phyloP scores from a whole-genome alignment of 2,888 invertebrate species.

The Yponomeuta cagnagella region DNA sequence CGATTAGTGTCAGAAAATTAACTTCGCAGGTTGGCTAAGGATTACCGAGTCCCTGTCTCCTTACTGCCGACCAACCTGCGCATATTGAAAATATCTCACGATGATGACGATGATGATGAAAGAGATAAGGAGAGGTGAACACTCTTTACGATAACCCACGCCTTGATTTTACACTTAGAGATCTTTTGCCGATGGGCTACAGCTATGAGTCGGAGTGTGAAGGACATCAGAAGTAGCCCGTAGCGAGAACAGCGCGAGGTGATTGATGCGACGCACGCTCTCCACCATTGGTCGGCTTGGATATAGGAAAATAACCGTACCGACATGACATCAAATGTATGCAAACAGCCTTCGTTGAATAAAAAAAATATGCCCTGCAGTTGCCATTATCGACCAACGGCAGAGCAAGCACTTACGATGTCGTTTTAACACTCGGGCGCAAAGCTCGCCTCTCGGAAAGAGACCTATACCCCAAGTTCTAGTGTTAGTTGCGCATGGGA shows the following conservation, averaged over 20 bases:
- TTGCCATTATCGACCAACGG: too few species aligned
- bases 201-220: too few species aligned
- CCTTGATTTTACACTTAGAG: not conserved
- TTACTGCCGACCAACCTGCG: constrained; percentile 61
- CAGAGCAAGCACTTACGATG: too few species aligned
- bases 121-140: constrained; percentile 50
- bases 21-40: constrained; percentile 53
- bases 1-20: not conserved
- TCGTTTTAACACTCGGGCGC: not conserved
- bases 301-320: too few species aligned
- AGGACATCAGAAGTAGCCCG: too few species aligned
- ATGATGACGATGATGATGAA: constrained; percentile 36
- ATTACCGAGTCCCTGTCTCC: constrained; percentile 62
- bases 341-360: too few species aligned
- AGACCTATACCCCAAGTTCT: not conserved
- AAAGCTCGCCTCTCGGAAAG: not conserved
- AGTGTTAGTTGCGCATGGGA: constrained; percentile 3
- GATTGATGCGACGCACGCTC: too few species aligned
- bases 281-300: too few species aligned
- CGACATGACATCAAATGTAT: too few species aligned
- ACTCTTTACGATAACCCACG: not conserved
- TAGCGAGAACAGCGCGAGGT: too few species aligned
- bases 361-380: too few species aligned
- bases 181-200: not conserved
- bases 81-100: constrained; percentile 53